phyloP scores from a whole-genome alignment of 23 tunicate genomes.

The Ascidia mentula region DNA sequence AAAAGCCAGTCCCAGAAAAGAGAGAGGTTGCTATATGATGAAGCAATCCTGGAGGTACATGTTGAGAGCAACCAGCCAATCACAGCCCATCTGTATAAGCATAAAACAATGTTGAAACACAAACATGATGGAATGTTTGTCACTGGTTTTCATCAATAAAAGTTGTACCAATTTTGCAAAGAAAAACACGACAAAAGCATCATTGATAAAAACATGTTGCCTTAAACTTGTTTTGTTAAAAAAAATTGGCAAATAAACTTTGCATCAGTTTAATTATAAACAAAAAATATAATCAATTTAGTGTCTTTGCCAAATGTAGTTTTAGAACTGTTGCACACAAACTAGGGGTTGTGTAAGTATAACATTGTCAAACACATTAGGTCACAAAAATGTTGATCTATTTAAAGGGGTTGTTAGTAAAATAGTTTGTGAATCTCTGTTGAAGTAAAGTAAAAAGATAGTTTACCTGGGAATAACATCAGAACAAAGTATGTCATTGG shows the following conservation, averaged over 20 bases:
- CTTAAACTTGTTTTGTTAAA: no score
- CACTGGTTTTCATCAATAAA: no score
- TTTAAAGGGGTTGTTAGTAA: no score
- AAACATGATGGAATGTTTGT: no score
- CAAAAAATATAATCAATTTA: no score
- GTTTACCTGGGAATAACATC: constrained; percentile 76
- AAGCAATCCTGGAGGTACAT: constrained; percentile 69
- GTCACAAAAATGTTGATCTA: neutral
- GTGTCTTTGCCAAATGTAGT: no score
- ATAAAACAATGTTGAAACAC: no score
- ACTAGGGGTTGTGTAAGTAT: neutral
- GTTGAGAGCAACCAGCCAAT: constrained; percentile 85
- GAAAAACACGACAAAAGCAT: no score
- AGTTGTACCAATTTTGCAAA: no score
- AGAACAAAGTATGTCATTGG: constrained; percentile 83
- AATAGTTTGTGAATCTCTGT: neutral
- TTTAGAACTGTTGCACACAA: neutral
- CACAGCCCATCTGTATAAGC: constrained; percentile 62
- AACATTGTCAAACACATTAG: neutral
- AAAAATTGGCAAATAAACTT: no score
- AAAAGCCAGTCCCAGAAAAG: constrained; percentile 93
- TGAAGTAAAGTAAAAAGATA: neutral
- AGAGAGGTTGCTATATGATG: constrained; percentile 74
- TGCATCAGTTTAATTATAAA: no score
- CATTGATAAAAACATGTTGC: no score